Conservation (phyloP, 2,888 invertebrate genomes). For the Pelosia muscerda region DNA sequence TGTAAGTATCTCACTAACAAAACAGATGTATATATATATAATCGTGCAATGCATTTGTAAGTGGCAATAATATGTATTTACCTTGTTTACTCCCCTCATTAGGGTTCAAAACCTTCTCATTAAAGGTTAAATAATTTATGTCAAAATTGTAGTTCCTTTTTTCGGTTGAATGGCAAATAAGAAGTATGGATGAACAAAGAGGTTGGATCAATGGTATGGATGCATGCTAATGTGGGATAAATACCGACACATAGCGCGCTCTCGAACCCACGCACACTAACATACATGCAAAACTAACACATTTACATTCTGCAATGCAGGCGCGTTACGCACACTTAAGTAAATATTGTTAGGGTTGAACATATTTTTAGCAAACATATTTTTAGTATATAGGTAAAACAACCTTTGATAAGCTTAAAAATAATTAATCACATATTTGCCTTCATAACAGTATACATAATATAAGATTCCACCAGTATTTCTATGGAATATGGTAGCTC, state of each 20-base stretch:
- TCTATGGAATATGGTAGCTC: no score
- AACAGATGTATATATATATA: conserved; percentile 32
- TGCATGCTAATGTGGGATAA: conserved; percentile 82
- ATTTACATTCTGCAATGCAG: conserved; percentile 19
- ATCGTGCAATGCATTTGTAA: conserved; percentile 29
- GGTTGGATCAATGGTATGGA: conserved; percentile 79
- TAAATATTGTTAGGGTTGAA: conserved; percentile 53
- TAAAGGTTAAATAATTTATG: conserved; percentile 35
- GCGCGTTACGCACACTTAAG: conserved; percentile 42
- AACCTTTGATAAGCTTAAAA: neutral
- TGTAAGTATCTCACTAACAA: conserved; percentile 16
- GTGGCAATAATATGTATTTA: conserved; percentile 30
- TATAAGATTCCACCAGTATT: no score
- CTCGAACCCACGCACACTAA: conserved; percentile 62
- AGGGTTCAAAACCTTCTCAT: conserved; percentile 30
- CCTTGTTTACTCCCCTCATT: conserved; percentile 30
- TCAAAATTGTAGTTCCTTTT: conserved; percentile 57
- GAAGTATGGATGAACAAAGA: conserved; percentile 73
- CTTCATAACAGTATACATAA: no score
- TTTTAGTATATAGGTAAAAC: conserved; percentile 13
- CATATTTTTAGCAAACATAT: conserved; percentile 42
- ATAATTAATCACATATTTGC: no score
- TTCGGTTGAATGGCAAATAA: conserved; percentile 60
- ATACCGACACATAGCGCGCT: conserved; percentile 71
- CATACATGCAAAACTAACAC: conserved; percentile 31